Evolutionary conservation across 2,888 invertebrate genomes (phyloP).

Genomic region (Ichneumoninae sp.): DNA sequence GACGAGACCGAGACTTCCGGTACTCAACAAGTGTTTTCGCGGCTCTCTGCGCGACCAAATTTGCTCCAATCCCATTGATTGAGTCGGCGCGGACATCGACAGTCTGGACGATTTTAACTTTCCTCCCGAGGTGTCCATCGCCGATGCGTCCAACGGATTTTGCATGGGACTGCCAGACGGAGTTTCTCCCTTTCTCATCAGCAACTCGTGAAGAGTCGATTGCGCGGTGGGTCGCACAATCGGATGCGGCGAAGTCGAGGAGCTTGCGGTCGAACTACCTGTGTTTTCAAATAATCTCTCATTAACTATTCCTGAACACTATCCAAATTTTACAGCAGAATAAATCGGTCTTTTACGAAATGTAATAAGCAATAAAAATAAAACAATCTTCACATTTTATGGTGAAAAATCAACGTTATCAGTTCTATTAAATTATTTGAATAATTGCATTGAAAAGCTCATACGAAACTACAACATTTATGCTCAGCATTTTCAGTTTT

Average conservation of each 20-base stretch:
- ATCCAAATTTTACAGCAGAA: not conserved
- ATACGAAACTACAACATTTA: no score
- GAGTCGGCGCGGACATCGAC: conserved; percentile 95
- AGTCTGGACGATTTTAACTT: conserved; percentile 88
- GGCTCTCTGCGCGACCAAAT: conserved; percentile 96
- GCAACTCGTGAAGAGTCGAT: conserved; percentile 88
- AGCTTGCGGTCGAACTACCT: conserved; percentile 83
- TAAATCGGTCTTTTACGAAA: not conserved
- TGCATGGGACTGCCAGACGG: conserved; percentile 76
- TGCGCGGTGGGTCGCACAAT: conserved; percentile 77
- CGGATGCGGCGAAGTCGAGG: conserved; percentile 82
- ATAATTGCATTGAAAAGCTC: not conserved
- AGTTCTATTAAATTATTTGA: not conserved
- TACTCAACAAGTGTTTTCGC: conserved; percentile 93
- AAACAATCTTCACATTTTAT: not conserved
- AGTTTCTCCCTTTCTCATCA: conserved; percentile 88
- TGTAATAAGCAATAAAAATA: not conserved
- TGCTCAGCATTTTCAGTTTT: no score
- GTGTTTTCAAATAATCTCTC: conserved; percentile 7
- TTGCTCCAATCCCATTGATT: conserved; percentile 90
- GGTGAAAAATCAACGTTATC: no score
- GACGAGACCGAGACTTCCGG: conserved; percentile 89
- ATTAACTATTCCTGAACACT: not conserved
- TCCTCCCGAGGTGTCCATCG: conserved; percentile 73
- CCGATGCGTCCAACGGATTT: conserved; percentile 67